These are phyloP conservation scores for Menidia menidia DNA, from an alignment of 2,797 vertebrate genomes.

Conservation along the genomic window DNA sequence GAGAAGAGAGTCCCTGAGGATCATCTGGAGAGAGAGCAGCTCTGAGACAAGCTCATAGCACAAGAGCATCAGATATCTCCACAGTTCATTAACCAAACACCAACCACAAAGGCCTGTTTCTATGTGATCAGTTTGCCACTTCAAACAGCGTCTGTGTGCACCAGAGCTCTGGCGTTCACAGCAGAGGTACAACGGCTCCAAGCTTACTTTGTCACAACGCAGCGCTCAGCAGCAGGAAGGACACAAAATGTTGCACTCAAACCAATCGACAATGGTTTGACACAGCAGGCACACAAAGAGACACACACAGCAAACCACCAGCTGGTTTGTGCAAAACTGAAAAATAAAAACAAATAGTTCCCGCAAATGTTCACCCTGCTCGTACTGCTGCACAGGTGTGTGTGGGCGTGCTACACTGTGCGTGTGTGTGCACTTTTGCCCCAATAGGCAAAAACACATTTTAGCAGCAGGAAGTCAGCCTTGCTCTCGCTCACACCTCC, in stretches of 20 bases:
- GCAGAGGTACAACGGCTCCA: background rate
- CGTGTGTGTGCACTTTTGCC: background rate
- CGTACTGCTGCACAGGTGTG: background rate
- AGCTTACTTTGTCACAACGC: conserved; percentile 8
- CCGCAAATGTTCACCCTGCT: background rate
- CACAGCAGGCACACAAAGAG: background rate
- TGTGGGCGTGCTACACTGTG: background rate
- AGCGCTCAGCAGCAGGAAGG: conserved; percentile 35
- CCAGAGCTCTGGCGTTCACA: conserved; percentile 1
- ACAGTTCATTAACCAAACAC: conserved; percentile 1
- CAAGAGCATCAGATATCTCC: background rate
- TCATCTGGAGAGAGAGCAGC: background rate
- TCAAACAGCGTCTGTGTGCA: background rate
- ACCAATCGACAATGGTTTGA: conserved; percentile 9
- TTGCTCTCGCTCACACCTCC: conserved; percentile 27
- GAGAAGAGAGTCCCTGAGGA: background rate
- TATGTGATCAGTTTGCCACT: conserved; percentile 9
- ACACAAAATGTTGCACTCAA: conserved; percentile 3
- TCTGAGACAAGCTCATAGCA: background rate
- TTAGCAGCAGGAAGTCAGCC: conserved; percentile 63
- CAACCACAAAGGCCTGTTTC: conserved; percentile 16
- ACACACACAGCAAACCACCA: background rate
- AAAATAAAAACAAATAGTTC: background rate
- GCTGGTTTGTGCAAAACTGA: background rate
- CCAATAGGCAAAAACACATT: conserved; percentile 40